Evolutionary conservation across 2,888 invertebrate species (phyloP), one percentile per base, ranked within the genome.

Genomic region (Hetaerina titia): DNA sequence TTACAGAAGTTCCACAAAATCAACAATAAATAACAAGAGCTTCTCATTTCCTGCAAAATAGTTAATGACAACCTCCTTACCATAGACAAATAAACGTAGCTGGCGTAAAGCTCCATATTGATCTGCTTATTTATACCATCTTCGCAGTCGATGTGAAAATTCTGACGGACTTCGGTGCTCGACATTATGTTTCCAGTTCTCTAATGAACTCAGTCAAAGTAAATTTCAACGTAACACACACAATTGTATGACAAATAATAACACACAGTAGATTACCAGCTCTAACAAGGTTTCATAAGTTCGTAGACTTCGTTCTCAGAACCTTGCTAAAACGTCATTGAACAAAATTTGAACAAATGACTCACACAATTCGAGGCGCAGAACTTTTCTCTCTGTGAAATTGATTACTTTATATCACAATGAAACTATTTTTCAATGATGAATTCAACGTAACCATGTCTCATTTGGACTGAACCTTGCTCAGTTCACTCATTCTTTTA

Each of bases 51-150:
- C 13, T 0, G 1, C 69, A 69, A 69, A 58, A 58, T 89, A 45
- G 19, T 58, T 13, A 58, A 81, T 13, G n/a, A 74, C 22, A 60
- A n/a, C 64, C 64, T 94, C 96, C 97, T 97, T 97, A 98, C 98
- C 98, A 98, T 98, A 69, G 98, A 98, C 96, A 98, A 96, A 96
- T 98, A 98, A 95, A 97, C 97, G 96, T 98, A 98, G 96, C 98
- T 98, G 13, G 98, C 98, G 96, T 98, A 97, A 22, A 98, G 96
- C 96, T 98, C 98, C 97, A 98, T 96, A 96, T 98, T 98, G 96
- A 98, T 98, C 97, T 98, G 98, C 95, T 97, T 97, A 96, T 98
- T 98, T 87, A 98, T 97, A 69, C 97, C 98, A 89, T 97, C 97
- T 96, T 98, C 98, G 96, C 98, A 98, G 95, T 97, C 97, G 95